phyloP scores from a whole-genome alignment of 2,797 vertebrate genomes.

The Lerista edwardsae region DNA sequence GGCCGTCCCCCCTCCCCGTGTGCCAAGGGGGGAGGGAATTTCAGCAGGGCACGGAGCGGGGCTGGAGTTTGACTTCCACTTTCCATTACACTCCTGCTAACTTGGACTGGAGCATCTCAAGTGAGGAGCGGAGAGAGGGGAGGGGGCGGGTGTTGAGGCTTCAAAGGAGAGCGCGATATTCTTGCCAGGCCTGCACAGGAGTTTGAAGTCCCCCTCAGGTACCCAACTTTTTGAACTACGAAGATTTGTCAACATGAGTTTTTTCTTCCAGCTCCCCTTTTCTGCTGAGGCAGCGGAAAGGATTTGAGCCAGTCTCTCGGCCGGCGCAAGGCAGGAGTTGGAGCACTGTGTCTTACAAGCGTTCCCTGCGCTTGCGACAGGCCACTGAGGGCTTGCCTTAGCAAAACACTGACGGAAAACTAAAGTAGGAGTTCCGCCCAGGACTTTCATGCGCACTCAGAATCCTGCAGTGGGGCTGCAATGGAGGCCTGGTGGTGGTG shows the following conservation, averaged over 20 bases:
- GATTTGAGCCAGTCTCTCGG: not conserved
- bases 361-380: not conserved
- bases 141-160: not conserved
- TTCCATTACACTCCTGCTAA: slow-evolving; percentile 46
- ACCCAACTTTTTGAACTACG: slow-evolving; percentile 57
- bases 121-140: slow-evolving; percentile 39
- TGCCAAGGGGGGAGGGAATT: slow-evolving; percentile 53
- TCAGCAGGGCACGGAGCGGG: slow-evolving; percentile 42
- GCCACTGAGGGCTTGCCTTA: not conserved
- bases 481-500: not conserved
- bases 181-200: slow-evolving; percentile 43
- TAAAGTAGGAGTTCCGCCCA: no score
- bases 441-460: not conserved
- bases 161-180: slow-evolving; percentile 21
- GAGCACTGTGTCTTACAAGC: not conserved
- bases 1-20: slow-evolving; percentile 16
- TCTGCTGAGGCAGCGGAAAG: slow-evolving; percentile 49
- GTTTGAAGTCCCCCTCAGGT: slow-evolving; percentile 11
- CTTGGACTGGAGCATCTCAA: slow-evolving; percentile 31
- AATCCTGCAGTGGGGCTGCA: not conserved
- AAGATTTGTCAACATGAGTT: slow-evolving; percentile 41
- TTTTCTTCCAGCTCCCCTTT: slow-evolving; percentile 32
- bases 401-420: not conserved
- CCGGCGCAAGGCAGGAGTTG: not conserved
- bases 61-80: slow-evolving; percentile 36